Evolutionary conservation across 2,888 invertebrate species (phyloP), one percentile per base, ranked within the genome.

Genomic region (Scaeva pyrastri): DNA sequence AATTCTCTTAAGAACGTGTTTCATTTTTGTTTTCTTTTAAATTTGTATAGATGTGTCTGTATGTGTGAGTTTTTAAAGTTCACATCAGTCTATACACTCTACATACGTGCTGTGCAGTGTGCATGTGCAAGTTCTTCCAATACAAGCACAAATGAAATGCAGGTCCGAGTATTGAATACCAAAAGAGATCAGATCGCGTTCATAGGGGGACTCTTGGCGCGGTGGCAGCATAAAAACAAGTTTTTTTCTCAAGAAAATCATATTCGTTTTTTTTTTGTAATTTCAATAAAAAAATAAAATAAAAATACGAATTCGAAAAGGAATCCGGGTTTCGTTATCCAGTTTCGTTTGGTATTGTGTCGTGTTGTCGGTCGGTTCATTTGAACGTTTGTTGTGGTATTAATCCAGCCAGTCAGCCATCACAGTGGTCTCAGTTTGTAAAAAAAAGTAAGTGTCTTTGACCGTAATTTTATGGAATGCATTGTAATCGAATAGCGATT

Each of bases 281-380:
- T 39, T 60, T 78, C 72, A 68, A 58, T 23, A 64, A 26, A 23
- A 45, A 23, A n/a, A n/a, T n/a, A n/a, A 23, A 16, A 23, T 26
- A 41, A 62, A 14, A 12, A 56, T 16, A 55, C 68, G 64, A 79
- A 80, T 80, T 71, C 73, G 45, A 85, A 60, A 80, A 81, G 81
- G 85, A 81, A 85, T 80, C 80, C 76, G 71, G 68, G 55, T 84
- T 79, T 70, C 66, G 56, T 72, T 76, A 80, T 73, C 68, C 55
- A 68, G 68, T 74, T 31, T 52, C 62, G 52, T 64, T 26, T 60
- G 39, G 60, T 52, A 48, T 43, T 70, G 52, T 64, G 16, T 60
- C 48, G 60, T 45, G 45, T 60, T 16, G 74, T 36, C 36, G 41
- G 39, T 66, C 36, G 48, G 31, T 48, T 48, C 19, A 48, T 66